Evolutionary conservation across 35 echinoderm and acorn worm species (phyloP).

Genomic region (Anneissia japonica): DNA sequence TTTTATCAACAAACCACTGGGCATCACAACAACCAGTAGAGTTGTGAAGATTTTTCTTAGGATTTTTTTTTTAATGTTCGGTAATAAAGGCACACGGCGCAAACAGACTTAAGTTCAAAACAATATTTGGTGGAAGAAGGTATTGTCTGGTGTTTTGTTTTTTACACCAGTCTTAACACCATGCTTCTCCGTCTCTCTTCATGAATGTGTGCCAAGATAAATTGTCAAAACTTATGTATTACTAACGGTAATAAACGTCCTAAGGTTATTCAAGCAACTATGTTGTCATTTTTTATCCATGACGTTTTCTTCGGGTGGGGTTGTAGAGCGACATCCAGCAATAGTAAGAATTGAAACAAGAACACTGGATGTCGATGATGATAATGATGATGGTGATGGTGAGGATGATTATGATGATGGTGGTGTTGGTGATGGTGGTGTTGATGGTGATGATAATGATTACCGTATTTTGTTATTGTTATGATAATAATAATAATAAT

Average conservation of each 20-base stretch:
- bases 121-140: background rate
- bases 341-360: too few species aligned
- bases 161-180: background rate
- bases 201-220: background rate
- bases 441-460: too few species aligned
- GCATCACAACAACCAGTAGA: background rate
- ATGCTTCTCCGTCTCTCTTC: background rate
- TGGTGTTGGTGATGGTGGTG: too few species aligned
- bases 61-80: background rate
- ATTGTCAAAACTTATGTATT: background rate
- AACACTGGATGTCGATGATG: too few species aligned
- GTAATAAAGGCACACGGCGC: background rate
- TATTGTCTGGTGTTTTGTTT: background rate
- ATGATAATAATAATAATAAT: too few species aligned
- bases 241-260: constrained; percentile 1
- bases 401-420: too few species aligned
- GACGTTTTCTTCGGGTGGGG: too few species aligned
- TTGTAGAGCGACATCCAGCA: too few species aligned
- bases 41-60: background rate
- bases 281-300: too few species aligned
- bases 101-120: background rate
- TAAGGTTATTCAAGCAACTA: background rate
- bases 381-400: too few species aligned
- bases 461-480: too few species aligned
- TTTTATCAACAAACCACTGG: background rate